Conservation (phyloP, 2,797 vertebrate species). For the Odontamblyopus rebecca region DNA sequence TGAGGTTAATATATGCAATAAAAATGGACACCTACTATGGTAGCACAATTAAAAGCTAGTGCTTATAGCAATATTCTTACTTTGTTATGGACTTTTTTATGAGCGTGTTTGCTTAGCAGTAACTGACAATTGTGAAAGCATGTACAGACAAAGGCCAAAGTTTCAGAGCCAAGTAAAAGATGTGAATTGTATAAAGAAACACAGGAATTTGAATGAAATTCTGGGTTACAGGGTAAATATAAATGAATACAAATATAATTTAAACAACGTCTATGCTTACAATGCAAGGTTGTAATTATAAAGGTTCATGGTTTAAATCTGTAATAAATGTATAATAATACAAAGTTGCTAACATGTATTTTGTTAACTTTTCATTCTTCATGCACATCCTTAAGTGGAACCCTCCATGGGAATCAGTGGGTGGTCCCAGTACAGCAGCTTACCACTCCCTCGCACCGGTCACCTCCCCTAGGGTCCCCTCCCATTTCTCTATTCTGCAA, state of each 20-base stretch:
- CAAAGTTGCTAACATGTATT: not conserved
- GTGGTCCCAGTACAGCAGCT: constrained; percentile 61
- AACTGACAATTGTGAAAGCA: not conserved
- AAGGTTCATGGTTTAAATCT: not conserved
- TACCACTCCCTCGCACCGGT: constrained; percentile 74
- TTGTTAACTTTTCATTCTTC: constrained; percentile 19
- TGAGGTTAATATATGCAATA: not conserved
- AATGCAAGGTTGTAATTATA: not conserved
- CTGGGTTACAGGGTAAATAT: not conserved
- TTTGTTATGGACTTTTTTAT: constrained; percentile 6
- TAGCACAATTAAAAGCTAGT: not conserved
- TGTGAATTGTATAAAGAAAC: not conserved
- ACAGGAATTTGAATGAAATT: not conserved
- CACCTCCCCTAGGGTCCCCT: constrained; percentile 67
- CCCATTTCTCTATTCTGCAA: constrained; percentile 61
- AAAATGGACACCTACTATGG: not conserved
- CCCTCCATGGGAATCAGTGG: constrained; percentile 53
- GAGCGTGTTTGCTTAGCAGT: not conserved
- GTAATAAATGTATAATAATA: not conserved
- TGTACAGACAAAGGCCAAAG: not conserved
- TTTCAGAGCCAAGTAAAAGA: not conserved
- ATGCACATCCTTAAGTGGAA: constrained; percentile 38
- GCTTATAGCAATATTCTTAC: not conserved
- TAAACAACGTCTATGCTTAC: not conserved
- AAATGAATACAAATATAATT: not conserved